A percentile compares a stretch with the other conserved stretches of the same genome.
These are phyloP conservation scores for Taurulus bubalis DNA, from an alignment of 2,113 vertebrate genomes.

Conservation along the genomic window DNA sequence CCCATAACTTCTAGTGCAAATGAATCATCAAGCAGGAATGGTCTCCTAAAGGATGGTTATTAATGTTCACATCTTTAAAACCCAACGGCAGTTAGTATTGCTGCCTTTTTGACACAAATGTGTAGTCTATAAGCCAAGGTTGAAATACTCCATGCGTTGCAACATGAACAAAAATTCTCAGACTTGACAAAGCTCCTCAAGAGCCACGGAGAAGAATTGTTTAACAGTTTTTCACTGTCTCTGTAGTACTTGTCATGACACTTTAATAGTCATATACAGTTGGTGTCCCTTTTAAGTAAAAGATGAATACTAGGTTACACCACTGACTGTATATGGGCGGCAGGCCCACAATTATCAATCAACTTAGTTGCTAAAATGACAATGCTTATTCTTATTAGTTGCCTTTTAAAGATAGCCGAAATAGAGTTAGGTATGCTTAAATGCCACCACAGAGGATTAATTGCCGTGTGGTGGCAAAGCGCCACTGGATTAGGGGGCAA, in stretches of 20 bases:
- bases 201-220: background rate
- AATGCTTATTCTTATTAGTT: conserved; percentile 14
- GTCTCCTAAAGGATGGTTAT: background rate
- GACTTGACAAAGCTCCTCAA: conserved; percentile 3
- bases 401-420: conserved; percentile 27
- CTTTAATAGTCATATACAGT: conserved; percentile 4
- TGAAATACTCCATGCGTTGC: background rate
- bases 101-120: background rate
- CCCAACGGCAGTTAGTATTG: background rate
- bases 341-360: conserved; percentile 14
- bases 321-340: background rate
- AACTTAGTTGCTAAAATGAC: conserved; percentile 16
- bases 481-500: conserved; percentile 45
- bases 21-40: background rate
- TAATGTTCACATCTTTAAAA: background rate
- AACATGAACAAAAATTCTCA: background rate
- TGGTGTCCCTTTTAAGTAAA: conserved; percentile 20
- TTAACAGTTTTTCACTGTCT: background rate
- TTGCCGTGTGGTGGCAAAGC: conserved; percentile 36
- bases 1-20: background rate
- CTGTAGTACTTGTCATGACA: background rate
- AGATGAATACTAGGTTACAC: conserved; percentile 8
- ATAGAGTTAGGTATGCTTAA: conserved; percentile 51
- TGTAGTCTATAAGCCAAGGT: background rate
- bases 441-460: conserved; percentile 52